A percentile compares a stretch with the other conserved stretches of the same genome.
Conservation (phyloP, 2,113 vertebrate genomes). For the Charina bottae region DNA sequence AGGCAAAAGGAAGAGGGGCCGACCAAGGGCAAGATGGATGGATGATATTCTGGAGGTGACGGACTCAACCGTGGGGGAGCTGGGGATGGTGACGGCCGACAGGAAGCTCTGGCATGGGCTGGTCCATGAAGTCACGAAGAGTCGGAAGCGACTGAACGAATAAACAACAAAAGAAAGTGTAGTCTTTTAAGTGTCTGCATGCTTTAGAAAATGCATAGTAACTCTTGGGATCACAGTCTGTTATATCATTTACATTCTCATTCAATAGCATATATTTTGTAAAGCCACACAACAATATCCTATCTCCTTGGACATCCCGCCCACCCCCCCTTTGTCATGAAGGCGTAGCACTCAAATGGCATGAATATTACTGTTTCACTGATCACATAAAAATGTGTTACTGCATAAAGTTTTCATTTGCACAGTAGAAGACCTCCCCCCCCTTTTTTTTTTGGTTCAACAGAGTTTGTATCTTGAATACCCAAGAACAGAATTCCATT, state of each 20-base stretch:
- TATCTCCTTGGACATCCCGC: background rate
- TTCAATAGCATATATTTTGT: background rate
- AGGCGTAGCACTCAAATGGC: background rate
- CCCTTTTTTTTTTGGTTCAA: background rate
- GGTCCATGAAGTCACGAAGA: too few relatives aligned
- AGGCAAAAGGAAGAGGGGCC: too few relatives aligned
- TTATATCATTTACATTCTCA: slow-evolving; percentile 13
- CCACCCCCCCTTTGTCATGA: background rate
- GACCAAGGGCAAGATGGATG: too few relatives aligned
- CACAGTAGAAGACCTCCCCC: background rate
- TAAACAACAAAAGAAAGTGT: background rate
- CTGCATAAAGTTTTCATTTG: background rate
- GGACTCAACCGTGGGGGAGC: too few relatives aligned
- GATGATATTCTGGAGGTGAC: too few relatives aligned
- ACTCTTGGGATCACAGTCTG: background rate
- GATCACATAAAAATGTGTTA: background rate
- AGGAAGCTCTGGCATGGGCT: too few relatives aligned
- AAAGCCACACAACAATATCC: slow-evolving; percentile 28
- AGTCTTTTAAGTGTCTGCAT: background rate
- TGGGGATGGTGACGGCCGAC: too few relatives aligned
- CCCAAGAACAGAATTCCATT: background rate
- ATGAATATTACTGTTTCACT: background rate
- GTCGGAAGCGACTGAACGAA: too few relatives aligned
- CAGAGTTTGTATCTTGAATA: background rate
- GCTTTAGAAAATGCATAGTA: background rate